Evolutionary conservation across 2,888 invertebrate genomes (phyloP).

Genomic region (Phyto melanocephala): DNA sequence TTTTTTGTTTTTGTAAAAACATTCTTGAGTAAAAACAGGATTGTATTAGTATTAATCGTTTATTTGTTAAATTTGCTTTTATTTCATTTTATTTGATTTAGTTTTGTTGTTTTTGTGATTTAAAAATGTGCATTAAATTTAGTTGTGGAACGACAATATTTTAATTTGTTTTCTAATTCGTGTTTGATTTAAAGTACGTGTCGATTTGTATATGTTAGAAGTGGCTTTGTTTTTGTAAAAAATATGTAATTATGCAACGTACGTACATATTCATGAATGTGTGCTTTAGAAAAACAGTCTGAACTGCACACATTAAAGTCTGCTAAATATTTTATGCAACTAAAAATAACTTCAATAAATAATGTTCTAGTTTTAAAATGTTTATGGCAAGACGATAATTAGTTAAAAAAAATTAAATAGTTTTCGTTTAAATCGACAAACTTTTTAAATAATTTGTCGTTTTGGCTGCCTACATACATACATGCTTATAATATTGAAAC

Average conservation of each 20-base stretch:
- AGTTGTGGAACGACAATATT: not conserved
- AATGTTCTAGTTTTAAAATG: not conserved
- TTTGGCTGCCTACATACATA: too few relatives aligned
- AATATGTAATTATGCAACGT: too few relatives aligned
- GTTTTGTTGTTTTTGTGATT: too few relatives aligned
- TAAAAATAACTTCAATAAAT: not conserved
- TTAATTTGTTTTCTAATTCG: not conserved
- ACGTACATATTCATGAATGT: not conserved
- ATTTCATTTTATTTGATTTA: not conserved
- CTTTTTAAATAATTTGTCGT: too few relatives aligned
- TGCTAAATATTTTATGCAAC: not conserved
- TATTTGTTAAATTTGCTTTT: not conserved
- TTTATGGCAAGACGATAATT: not conserved
- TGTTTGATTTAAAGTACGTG: constrained; percentile 28
- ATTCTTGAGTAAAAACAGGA: not conserved
- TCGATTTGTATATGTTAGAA: constrained; percentile 30
- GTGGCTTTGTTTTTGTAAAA: too few relatives aligned
- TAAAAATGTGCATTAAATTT: not conserved
- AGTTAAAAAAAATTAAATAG: too few relatives aligned
- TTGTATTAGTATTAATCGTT: not conserved
- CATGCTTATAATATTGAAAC: too few relatives aligned
- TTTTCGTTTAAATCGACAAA: too few relatives aligned
- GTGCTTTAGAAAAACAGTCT: not conserved
- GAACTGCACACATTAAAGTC: not conserved
- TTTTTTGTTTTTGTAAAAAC: not conserved